phyloP scores from a whole-genome alignment of 2,888 invertebrate genomes.

The Pocota personata region DNA sequence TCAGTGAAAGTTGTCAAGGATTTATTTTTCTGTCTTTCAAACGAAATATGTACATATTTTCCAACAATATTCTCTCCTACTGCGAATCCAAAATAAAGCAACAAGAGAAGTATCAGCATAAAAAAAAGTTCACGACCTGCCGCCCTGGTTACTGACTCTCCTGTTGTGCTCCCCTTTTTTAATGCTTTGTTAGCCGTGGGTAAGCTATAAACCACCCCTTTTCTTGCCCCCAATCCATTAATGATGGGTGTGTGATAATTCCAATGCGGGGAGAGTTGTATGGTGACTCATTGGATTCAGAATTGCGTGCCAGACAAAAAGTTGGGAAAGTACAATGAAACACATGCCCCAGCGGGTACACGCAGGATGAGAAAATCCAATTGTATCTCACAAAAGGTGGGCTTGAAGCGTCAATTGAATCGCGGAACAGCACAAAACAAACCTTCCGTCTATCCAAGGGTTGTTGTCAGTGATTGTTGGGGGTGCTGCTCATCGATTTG shows the following conservation, averaged over 20 bases:
- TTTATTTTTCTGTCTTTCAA: too few species aligned
- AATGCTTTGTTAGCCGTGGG: not conserved
- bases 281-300: conserved; percentile 57
- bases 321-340: conserved; percentile 42
- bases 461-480: conserved; percentile 4
- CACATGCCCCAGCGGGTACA: not conserved
- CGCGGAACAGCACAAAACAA: not conserved
- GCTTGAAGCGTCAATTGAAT: conserved; percentile 20
- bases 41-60: not conserved
- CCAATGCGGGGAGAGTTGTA: not conserved
- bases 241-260: conserved; percentile 22
- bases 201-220: not conserved
- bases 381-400: conserved; percentile 25
- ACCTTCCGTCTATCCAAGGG: not conserved
- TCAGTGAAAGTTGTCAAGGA: not conserved
- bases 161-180: not conserved
- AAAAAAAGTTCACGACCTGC: conserved; percentile 32
- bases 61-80: not conserved
- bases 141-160: conserved; percentile 13
- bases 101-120: not conserved
- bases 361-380: conserved; percentile 9
- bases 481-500: conserved; percentile 33
- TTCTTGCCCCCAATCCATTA: not conserved
- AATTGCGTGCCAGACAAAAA: conserved; percentile 56
- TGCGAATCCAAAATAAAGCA: not conserved